phyloP scores from a whole-genome alignment of 1,140 invertebrate species.

The Oncopodura yosiiana region DNA sequence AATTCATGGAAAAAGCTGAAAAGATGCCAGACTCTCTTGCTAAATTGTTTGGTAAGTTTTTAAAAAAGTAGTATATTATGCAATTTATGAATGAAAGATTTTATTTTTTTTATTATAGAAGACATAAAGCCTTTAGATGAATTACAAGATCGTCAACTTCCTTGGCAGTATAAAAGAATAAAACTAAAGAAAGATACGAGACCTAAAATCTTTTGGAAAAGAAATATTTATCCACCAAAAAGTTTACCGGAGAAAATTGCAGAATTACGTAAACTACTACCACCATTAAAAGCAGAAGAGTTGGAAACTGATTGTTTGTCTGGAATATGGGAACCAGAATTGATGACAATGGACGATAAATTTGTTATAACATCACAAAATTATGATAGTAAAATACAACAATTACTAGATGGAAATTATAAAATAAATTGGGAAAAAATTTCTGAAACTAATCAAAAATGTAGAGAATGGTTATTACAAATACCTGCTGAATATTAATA shows the following conservation, averaged over 20 bases:
- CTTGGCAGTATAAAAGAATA: slow-evolving; percentile 16
- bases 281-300: slow-evolving; percentile 6
- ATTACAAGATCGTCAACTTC: background rate
- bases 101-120: background rate
- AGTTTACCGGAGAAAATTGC: slow-evolving; percentile 18
- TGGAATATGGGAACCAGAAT: slow-evolving; percentile 30
- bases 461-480: slow-evolving; percentile 29
- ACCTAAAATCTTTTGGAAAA: slow-evolving; percentile 22
- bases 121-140: background rate
- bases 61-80: too few species aligned
- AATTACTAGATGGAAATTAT: background rate
- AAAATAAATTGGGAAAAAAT: slow-evolving; percentile 17
- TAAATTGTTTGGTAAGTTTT: too few species aligned
- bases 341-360: slow-evolving; percentile 15
- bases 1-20: too few species aligned
- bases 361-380: slow-evolving; percentile 18
- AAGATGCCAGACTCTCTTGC: too few species aligned
- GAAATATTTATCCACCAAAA: slow-evolving; percentile 24
- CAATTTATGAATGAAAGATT: too few species aligned
- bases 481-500: too few species aligned
- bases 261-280: slow-evolving; percentile 7
- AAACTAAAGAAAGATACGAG: slow-evolving; percentile 13
- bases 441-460: slow-evolving; percentile 20
- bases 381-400: slow-evolving; percentile 15
- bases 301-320: slow-evolving; percentile 24